Evolutionary conservation across 2,888 invertebrate genomes (phyloP).

Genomic region (Drosophila prolongata): DNA sequence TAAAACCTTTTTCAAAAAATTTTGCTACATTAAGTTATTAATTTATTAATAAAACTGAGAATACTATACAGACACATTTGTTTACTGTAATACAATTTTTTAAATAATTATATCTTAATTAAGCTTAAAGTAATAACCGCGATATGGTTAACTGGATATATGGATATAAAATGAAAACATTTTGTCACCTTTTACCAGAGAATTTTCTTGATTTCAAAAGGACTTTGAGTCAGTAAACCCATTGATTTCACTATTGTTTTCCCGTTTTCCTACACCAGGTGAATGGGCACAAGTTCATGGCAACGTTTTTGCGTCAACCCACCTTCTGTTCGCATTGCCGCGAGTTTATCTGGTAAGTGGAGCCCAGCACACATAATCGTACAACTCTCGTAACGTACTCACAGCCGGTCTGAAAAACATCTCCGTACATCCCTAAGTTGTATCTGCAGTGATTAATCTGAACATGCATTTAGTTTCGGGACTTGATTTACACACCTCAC

Average conservation of each 20-base stretch:
- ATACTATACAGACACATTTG: too few species aligned
- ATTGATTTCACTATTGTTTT: neutral
- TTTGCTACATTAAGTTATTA: too few species aligned
- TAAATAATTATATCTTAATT: too few species aligned
- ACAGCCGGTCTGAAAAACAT: conserved; percentile 55
- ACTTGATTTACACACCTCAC: conserved; percentile 41
- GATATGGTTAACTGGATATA: too few species aligned
- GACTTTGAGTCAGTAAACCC: too few species aligned
- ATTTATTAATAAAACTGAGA: too few species aligned
- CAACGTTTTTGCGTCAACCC: conserved; percentile 98
- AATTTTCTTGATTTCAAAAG: neutral
- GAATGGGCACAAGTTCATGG: conserved; percentile 99
- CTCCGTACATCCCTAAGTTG: conserved; percentile 63
- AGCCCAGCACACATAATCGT: conserved; percentile 38
- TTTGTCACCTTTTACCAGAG: too few species aligned
- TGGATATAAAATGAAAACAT: too few species aligned
- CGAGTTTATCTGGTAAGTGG: conserved; percentile 97
- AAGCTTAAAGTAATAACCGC: too few species aligned
- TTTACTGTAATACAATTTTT: too few species aligned
- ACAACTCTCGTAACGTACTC: conserved; percentile 45
- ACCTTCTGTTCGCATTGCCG: conserved; percentile 99
- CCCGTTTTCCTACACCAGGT: conserved; percentile 82
- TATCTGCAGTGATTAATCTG: conserved; percentile 69
- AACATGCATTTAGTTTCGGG: conserved; percentile 56
- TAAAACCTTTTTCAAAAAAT: too few species aligned